Percentiles rank a stretch among this genome's conserved stretches.
These are phyloP conservation scores for Hanleya hanleyi DNA, from an alignment of 2,888 invertebrate genomes.

Conservation along the genomic window DNA sequence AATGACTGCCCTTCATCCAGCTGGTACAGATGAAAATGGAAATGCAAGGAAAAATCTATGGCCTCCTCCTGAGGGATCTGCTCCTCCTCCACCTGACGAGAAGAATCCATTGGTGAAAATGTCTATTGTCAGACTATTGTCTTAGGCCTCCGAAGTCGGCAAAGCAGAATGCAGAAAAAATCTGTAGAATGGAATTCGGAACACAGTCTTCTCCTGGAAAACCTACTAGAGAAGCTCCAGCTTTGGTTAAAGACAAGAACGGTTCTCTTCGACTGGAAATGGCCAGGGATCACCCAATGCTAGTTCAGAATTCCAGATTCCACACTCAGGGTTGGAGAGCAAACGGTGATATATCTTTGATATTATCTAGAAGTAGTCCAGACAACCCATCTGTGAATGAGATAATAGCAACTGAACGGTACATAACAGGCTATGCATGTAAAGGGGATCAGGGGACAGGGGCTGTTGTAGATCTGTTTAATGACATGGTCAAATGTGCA, in stretches of 20 bases:
- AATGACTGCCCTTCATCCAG: conserved; percentile 41
- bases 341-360: conserved; percentile 44
- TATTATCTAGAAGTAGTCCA: conserved; percentile 37
- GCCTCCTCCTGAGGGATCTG: conserved; percentile 48
- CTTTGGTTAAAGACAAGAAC: conserved; percentile 42
- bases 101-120: conserved; percentile 43
- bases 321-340: conserved; percentile 46
- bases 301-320: conserved; percentile 41
- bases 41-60: conserved; percentile 40
- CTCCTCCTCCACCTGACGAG: conserved; percentile 37
- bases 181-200: conserved; percentile 35
- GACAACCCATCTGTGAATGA: conserved; percentile 43
- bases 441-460: conserved; percentile 44
- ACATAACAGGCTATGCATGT: conserved; percentile 40
- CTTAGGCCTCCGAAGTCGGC: neutral
- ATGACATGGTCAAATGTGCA: conserved; percentile 15
- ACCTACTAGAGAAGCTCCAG: conserved; percentile 21
- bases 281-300: conserved; percentile 42
- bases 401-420: conserved; percentile 27
- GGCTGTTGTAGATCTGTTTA: conserved; percentile 34
- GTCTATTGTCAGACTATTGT: conserved; percentile 41
- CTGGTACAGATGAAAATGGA: conserved; percentile 32
- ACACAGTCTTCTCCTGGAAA: conserved; percentile 20
- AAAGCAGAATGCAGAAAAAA: neutral
- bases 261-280: conserved; percentile 43